Percentiles rank a stretch among this genome's conserved stretches.
phyloP scores from a whole-genome alignment of 2,888 invertebrate genomes.

The Deilephila elpenor region DNA sequence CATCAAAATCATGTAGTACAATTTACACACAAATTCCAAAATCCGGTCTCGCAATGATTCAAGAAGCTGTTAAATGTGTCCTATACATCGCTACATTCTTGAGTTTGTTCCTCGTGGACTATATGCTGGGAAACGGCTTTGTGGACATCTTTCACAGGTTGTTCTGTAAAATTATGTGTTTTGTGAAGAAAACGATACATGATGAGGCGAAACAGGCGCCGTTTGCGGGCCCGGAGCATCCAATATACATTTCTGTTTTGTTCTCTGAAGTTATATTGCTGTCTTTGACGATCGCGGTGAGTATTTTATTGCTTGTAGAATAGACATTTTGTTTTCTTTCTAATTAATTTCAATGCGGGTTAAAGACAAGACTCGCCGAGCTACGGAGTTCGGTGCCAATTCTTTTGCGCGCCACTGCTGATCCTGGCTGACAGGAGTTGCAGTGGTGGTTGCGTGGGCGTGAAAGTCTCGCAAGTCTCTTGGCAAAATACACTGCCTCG shows the following conservation, averaged over 20 bases:
- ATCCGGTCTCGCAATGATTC: slow-evolving; percentile 51
- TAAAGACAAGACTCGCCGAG: too few relatives aligned
- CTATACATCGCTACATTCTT: slow-evolving; percentile 54
- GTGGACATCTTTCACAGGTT: slow-evolving; percentile 54
- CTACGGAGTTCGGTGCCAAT: too few relatives aligned
- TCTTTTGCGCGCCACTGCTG: too few relatives aligned
- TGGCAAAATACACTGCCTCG: too few relatives aligned
- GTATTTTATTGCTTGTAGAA: background rate
- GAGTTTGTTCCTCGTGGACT: slow-evolving; percentile 63
- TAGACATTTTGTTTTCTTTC: too few relatives aligned
- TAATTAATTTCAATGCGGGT: too few relatives aligned
- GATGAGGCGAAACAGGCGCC: slow-evolving; percentile 54
- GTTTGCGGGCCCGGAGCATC: slow-evolving; percentile 41
- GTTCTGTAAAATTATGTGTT: slow-evolving; percentile 59
- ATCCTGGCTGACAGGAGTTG: too few relatives aligned
- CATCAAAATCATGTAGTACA: slow-evolving; percentile 42
- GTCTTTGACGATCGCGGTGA: slow-evolving; percentile 57
- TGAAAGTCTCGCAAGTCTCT: too few relatives aligned
- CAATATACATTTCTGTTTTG: slow-evolving; percentile 57
- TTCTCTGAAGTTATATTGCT: slow-evolving; percentile 61
- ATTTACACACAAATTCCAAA: slow-evolving; percentile 25
- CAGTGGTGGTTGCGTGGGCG: too few relatives aligned
- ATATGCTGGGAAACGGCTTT: slow-evolving; percentile 66
- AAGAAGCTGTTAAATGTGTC: slow-evolving; percentile 42
- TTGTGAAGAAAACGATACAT: slow-evolving; percentile 55